Evolutionary conservation across 2,797 vertebrate genomes (phyloP).

Genomic region (Protonibea diacanthus): DNA sequence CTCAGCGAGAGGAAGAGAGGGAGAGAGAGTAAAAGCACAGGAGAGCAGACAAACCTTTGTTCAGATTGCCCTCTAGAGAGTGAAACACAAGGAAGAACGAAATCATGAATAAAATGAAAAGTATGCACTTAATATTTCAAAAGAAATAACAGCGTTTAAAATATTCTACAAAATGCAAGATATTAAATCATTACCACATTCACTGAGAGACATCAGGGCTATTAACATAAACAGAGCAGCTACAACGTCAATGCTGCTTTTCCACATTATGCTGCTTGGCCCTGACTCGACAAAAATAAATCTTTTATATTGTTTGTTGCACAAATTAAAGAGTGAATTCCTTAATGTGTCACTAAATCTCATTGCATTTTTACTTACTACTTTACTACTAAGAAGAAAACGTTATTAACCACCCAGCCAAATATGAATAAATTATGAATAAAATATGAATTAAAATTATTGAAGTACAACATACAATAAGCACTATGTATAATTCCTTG

Average conservation of each 20-base stretch:
- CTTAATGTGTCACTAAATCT: neutral
- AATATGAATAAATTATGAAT: no score
- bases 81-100: neutral
- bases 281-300: neutral
- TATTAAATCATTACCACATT: slow-evolving; percentile 5
- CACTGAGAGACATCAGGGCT: neutral
- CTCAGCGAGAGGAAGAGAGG: neutral
- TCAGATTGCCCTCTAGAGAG: slow-evolving; percentile 41
- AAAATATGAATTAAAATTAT: no score
- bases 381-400: no score
- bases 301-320: neutral
- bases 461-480: no score
- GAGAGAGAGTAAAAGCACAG: neutral
- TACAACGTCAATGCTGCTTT: neutral
- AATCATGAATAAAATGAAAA: neutral
- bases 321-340: neutral
- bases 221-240: slow-evolving; percentile 10
- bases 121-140: slow-evolving; percentile 12
- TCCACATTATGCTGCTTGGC: slow-evolving; percentile 4
- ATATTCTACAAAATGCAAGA: neutral
- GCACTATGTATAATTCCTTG: no score
- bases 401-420: no score
- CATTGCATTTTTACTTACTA: neutral
- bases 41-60: neutral
- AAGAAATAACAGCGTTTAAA: neutral